Evolutionary conservation across 1,140 invertebrate species (phyloP), one percentile per base, ranked within the genome.

Genomic region (Branchinecta lindahli): DNA sequence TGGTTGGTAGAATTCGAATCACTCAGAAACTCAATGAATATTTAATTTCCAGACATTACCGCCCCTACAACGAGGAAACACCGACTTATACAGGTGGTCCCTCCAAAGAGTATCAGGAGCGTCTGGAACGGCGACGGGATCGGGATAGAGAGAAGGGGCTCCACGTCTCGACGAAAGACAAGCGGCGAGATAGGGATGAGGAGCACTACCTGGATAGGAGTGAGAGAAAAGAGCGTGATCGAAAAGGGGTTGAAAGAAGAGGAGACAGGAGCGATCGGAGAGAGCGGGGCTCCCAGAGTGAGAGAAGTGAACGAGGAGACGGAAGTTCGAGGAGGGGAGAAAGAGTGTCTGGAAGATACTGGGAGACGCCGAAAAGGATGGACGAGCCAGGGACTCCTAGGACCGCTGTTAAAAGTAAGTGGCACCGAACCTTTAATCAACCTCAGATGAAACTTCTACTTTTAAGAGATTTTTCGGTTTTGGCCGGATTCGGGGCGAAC

Each of bases 11-110:
- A 5, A 33, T 33, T 33, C 1, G 33, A 33, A 33, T 33, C 33
- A 33, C 33, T 33, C 33, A 33, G 33, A 33, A 33, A 33, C 33
- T 33, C 33, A 33, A 33, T 33, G 33, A 33, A 33, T 33, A 33
- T 33, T 33, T 33, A 33, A 33, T 33, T 33, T 33, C 33, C 33
- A 33, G 90, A 73, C 86, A 89, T 78, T 92, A 94, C 76, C 82
- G 94, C 69, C 80, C 84, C 70, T 81, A 86, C 8, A 83, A 86
- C 74, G 86, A 89, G 75, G 94, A 97, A 81, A 96, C 94, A 8
- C 94, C 94, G 0, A 91, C 93, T 0, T 86, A 96, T 76, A 94
- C 93, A 7, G 93, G 92, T 47, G 93, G 94, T 44, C 87, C 96
- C 4, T 90, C 88, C 52, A 84, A 85, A 69, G 86, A 89, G 77